Conservation (phyloP, 2,888 invertebrate species). For the Tetanocera ferruginea region DNA sequence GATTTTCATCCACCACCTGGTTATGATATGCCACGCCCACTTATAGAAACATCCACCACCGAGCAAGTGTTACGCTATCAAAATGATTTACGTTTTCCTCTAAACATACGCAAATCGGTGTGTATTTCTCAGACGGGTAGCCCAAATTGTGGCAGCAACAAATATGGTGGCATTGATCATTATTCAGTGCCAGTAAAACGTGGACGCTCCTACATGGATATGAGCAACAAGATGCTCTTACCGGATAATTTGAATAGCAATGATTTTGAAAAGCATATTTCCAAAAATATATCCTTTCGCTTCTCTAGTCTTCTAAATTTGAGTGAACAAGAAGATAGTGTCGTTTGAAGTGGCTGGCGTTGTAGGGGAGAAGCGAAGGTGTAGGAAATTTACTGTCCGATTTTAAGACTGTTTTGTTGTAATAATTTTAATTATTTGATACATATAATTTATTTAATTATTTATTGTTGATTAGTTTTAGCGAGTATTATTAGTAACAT, state of each 20-base stretch:
- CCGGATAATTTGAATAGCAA: slow-evolving; percentile 67
- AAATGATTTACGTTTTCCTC: slow-evolving; percentile 67
- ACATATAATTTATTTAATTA: not conserved
- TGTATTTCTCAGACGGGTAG: slow-evolving; percentile 43
- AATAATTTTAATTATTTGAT: slow-evolving; percentile 1
- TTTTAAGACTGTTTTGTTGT: slow-evolving; percentile 11
- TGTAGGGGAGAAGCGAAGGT: not conserved
- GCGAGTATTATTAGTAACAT: too few species aligned
- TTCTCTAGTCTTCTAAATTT: slow-evolving; percentile 69
- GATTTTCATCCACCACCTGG: slow-evolving; percentile 63
- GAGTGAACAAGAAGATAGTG: slow-evolving; percentile 56
- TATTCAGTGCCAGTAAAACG: slow-evolving; percentile 67
- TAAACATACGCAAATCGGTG: slow-evolving; percentile 62
- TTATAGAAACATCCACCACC: slow-evolving; percentile 62
- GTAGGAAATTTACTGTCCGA: not conserved
- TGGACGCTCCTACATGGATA: slow-evolving; percentile 67
- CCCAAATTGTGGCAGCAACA: slow-evolving; percentile 43
- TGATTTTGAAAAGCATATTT: slow-evolving; percentile 67
- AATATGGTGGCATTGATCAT: slow-evolving; percentile 48
- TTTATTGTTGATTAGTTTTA: slow-evolving; percentile 24
- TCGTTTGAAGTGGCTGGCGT: not conserved
- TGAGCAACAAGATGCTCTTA: slow-evolving; percentile 66
- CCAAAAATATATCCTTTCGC: slow-evolving; percentile 68
- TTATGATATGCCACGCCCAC: slow-evolving; percentile 67
- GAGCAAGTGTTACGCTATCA: slow-evolving; percentile 67